Percentiles rank a stretch among this genome's conserved stretches.
Conservation (phyloP, 2,888 invertebrate species). For the Ceraclea dissimilis region DNA sequence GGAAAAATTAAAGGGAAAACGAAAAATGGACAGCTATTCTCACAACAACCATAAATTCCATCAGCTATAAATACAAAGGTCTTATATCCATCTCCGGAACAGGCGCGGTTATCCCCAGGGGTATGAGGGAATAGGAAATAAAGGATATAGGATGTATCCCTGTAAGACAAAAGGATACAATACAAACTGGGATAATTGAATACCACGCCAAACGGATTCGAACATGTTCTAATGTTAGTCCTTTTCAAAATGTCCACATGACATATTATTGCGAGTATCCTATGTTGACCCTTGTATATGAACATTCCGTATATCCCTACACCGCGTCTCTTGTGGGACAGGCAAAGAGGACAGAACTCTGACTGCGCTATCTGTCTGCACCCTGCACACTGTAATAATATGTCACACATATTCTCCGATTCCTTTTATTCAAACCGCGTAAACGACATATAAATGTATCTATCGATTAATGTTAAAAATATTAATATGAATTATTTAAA, state of each 20-base stretch:
- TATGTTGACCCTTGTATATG: too few relatives aligned
- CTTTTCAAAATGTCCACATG: neutral
- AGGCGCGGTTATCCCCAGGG: constrained; percentile 21
- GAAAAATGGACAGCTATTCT: constrained; percentile 3
- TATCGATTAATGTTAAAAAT: too few relatives aligned
- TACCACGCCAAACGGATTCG: neutral
- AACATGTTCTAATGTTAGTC: neutral
- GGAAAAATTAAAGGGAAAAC: constrained; percentile 3
- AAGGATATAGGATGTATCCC: neutral
- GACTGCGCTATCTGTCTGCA: too few relatives aligned
- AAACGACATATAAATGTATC: too few relatives aligned
- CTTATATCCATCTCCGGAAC: constrained; percentile 14
- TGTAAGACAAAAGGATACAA: neutral
- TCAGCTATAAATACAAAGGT: constrained; percentile 11
- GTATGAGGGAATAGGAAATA: neutral
- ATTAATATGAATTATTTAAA: too few relatives aligned
- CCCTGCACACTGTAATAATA: too few relatives aligned
- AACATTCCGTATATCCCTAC: too few relatives aligned
- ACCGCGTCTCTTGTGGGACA: too few relatives aligned
- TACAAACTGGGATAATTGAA: neutral
- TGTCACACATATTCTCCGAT: too few relatives aligned
- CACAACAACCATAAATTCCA: constrained; percentile 8
- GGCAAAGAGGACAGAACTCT: too few relatives aligned
- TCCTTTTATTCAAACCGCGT: too few relatives aligned
- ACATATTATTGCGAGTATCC: neutral